Percentiles rank a stretch among this genome's conserved stretches.
These are phyloP conservation scores for Nyctibius grandis DNA, from an alignment of 2,797 vertebrate genomes.

Conservation along the genomic window DNA sequence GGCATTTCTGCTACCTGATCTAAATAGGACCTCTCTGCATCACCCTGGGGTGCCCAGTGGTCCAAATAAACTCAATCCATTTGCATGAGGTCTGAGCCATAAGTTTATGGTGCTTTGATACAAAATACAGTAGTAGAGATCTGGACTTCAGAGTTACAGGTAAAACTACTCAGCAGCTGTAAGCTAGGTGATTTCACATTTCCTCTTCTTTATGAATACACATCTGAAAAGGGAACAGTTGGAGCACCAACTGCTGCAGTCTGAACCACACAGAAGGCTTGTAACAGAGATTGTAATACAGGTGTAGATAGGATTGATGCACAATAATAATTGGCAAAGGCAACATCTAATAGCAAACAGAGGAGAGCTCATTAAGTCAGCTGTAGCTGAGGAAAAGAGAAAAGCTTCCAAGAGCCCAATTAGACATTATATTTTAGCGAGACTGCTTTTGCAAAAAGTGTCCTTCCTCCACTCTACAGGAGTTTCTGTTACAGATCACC, in stretches of 20 bases:
- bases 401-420: not conserved
- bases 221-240: not conserved
- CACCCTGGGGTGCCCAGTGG: not conserved
- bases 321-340: not conserved
- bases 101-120: not conserved
- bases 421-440: not conserved
- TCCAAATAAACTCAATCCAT: not conserved
- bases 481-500: not conserved
- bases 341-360: not conserved
- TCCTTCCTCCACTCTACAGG: not conserved
- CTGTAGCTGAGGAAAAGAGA: not conserved
- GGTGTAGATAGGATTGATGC: not conserved
- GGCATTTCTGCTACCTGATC: constrained; percentile 39
- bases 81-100: not conserved
- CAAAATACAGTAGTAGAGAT: not conserved
- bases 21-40: constrained; percentile 9
- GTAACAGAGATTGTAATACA: not conserved
- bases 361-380: not conserved
- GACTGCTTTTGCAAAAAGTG: not conserved
- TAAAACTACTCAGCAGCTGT: not conserved
- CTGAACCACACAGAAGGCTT: not conserved
- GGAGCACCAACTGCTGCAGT: not conserved
- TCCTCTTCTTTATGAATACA: not conserved
- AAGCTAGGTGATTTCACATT: not conserved
- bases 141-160: not conserved